Evolutionary conservation across 2,797 vertebrate genomes (phyloP), one percentile per base, ranked within the genome.

Genomic region (Gymnocypris eckloni): DNA sequence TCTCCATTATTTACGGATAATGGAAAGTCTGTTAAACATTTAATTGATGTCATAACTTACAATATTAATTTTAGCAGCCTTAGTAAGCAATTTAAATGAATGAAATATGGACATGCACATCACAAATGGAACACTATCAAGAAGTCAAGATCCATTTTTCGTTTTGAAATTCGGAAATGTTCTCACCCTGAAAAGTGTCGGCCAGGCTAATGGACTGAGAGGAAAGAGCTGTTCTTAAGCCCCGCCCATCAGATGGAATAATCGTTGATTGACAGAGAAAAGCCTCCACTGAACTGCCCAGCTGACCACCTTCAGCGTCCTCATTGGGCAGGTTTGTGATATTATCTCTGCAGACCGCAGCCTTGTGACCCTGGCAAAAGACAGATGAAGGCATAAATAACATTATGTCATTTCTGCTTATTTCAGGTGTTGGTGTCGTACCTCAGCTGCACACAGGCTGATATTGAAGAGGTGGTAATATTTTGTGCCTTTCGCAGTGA

Each of bases 391-490:
- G 18, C 64, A 72, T 67, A 69, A 33, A 39, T 11, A 52, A 82
- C 20, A 22, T 52, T 10, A 41, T 37, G 18, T 11, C 0, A n/a
- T 71, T 81, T 37, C 25, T 25, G 4, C 59, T 39, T 43, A 25
- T 52, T 80, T 45, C 20, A 61, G 52, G 16, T 64, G 81, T 25
- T 28, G 41, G 66, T 70, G 61, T 64, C 37, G 39, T 92, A 99
- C 98, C 96, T 96, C 95, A 87, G 95, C 96, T 84, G 97, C 98
- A 92, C 98, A 99, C 56, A 99, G 93, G 91, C 97, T 99, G 93
- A 99, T 97, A 81, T 99, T 99, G 92, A 99, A 99, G 90, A 97
- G 95, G 89, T 99, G 97, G 91, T 96, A 99, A 93, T 99, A 99
- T 85, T 98, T 98, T 66, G 98, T 99, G 86, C 98, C 98, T 92